Evolutionary conservation across 2,888 invertebrate genomes (phyloP), one percentile per base, ranked within the genome.

Genomic region (Campoletis raptor): DNA sequence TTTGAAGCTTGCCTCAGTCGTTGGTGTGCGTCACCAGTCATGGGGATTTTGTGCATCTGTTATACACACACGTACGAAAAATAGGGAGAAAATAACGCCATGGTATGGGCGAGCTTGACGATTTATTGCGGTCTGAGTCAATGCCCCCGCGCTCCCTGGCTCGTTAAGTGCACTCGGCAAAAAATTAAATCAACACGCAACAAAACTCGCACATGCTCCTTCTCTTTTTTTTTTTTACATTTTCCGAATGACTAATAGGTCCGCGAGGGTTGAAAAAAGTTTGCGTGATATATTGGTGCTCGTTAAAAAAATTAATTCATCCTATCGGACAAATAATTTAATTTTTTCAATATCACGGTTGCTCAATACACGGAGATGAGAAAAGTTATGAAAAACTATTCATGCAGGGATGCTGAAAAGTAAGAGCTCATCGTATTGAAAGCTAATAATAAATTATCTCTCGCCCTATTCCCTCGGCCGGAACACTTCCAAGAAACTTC

Each of bases 181-280:
- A 79, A 82, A 85, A 82, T 82, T 83, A 74, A 70, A 83, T 85
- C 85, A 64, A 45, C 82, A 76, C 52, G 64, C 70, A 74, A 79
- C 85, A 36, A 24, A 73, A 79, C 61, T 64, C 64, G 67, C 79
- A 74, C 66, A 48, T 52, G 61, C 24, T 48, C 57, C 15, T 24
- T 48, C 57, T 21, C 24, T 37, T 45, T 30, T 48, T 61, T 69
- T 67, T 83, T 78, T 52, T 52, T 40, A 24, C 30, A 66, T 21
- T 83, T 45, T 70, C 15, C 45, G 21, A 1, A 73, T 74, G 79
- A 79, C 45, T 67, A 73, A 79, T 83, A 67, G 73, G 21, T 21
- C 70, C 54, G 64, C 54, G 30, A 40, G 45, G n/a, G 37, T 36
- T 40, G 2, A 80, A 72, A 61, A 72, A 80, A 37, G 10, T 57